Evolutionary conservation across 2,797 vertebrate species (phyloP), one percentile per base, ranked within the genome.

Genomic region (Coregonus sp.): DNA sequence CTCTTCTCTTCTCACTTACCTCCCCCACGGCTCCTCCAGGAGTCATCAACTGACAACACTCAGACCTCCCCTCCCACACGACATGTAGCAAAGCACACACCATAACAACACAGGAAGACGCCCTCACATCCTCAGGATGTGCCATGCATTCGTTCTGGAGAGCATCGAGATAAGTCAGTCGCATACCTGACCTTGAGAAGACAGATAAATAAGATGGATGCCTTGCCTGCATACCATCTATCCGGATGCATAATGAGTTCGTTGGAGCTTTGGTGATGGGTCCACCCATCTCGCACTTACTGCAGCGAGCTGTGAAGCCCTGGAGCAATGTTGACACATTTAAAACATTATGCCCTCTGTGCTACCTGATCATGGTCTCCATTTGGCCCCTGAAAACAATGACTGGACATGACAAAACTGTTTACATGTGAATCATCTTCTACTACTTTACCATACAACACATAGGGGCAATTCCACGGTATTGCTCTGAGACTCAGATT

Each of bases 41-140:
- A 92, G 84, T 89, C 81, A 90, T 92, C 91, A 90, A 91, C 88
- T 92, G 91, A 92, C 90, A 90, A 92, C 91, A 91, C 89, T 70
- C 82, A 86, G 82, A 86, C 88, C 88, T 86, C 91, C 89, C 89
- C 86, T 87, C 88, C 88, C 89, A 86, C 90, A 92, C 89, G 33
- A 16, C 72, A n/a, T 18, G 0, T 18, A 73, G 52, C 1, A 11
- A 35, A 33, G 16, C 54, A n/a, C 71, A 59, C 71, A 35, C 72
- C 83, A 73, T 87, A 86, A 86, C 86, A 91, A 86, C 86, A 91
- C 89, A 92, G 91, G 90, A 91, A 92, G 86, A 90, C 86, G 85
- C 88, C 86, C 88, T 89, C 80, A 74, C 90, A 88, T 92, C 91
- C 91, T 92, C 86, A 91, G 90, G 92, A 93, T 91, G 87, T 89